A percentile compares a stretch with the other conserved stretches of the same genome.
These are phyloP conservation scores for Gobius niger DNA, from an alignment of 2,113 vertebrate genomes.

Conservation along the genomic window DNA sequence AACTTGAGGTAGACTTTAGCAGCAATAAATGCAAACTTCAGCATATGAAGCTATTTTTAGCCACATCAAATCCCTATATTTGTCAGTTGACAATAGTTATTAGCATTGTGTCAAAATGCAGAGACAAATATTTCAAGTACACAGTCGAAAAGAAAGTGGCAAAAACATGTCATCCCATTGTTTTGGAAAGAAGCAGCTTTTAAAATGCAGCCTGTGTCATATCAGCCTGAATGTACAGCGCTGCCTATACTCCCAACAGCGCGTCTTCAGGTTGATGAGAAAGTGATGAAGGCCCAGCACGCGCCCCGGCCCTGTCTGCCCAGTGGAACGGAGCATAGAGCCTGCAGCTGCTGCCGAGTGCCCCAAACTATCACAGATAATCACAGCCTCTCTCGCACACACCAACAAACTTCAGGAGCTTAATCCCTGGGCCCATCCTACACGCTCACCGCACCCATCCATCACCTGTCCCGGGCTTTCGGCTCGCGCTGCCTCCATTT, in stretches of 20 bases:
- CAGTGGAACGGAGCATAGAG: conserved; percentile 56
- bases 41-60: too few relatives aligned
- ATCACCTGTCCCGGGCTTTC: conserved; percentile 51
- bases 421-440: conserved; percentile 58
- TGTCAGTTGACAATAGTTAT: too few relatives aligned
- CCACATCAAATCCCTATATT: too few relatives aligned
- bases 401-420: conserved; percentile 48
- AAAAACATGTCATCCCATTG: not conserved
- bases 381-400: conserved; percentile 48
- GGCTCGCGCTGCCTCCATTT: conserved; percentile 21
- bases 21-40: too few relatives aligned
- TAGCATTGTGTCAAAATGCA: too few relatives aligned
- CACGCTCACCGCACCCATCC: conserved; percentile 59
- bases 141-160: too few relatives aligned
- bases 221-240: not conserved
- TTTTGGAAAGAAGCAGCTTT: not conserved
- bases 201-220: not conserved
- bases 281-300: conserved; percentile 19
- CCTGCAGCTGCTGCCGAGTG: conserved; percentile 57
- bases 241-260: not conserved
- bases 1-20: too few relatives aligned
- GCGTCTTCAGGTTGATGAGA: conserved; percentile 15
- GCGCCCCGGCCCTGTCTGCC: conserved; percentile 28
- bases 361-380: conserved; percentile 60
- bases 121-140: too few relatives aligned